Evolutionary conservation across 2,888 invertebrate species (phyloP).

Genomic region (Endomychus coccineus): DNA sequence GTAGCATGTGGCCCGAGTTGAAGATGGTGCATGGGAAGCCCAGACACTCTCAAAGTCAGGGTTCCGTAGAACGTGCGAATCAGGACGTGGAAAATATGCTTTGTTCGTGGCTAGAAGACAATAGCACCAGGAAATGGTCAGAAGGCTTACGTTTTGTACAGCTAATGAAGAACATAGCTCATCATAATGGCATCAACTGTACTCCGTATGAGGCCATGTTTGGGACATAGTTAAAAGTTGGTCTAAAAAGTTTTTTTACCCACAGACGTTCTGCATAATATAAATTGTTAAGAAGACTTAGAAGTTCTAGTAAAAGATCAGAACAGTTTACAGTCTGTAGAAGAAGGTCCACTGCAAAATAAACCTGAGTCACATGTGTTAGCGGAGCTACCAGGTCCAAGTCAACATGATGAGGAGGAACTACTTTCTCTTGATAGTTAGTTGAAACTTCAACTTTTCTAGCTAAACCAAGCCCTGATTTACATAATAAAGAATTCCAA

Average conservation of each 20-base stretch:
- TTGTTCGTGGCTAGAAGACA: conserved; percentile 35
- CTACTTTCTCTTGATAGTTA: conserved; percentile 12
- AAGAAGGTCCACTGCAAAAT: conserved; percentile 11
- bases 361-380: conserved; percentile 7
- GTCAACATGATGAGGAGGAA: too few species aligned
- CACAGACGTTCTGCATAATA: not conserved
- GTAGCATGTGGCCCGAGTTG: conserved; percentile 17
- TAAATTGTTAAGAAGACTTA: conserved; percentile 6
- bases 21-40: conserved; percentile 39
- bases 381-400: conserved; percentile 7
- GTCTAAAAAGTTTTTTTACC: conserved; percentile 8
- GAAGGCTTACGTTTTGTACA: conserved; percentile 39
- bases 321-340: conserved; percentile 11
- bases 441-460: conserved; percentile 11
- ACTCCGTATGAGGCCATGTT: conserved; percentile 16
- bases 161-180: conserved; percentile 38
- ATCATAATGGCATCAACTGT: conserved; percentile 34
- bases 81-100: conserved; percentile 37
- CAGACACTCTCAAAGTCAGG: conserved; percentile 32
- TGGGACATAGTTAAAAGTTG: conserved; percentile 9
- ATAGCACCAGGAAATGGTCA: conserved; percentile 35
- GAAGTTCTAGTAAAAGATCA: conserved; percentile 10
- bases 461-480: conserved; percentile 11
- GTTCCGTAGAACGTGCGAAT: conserved; percentile 34
- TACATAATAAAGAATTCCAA: conserved; percentile 9